These are phyloP conservation scores for Leucosticte australis DNA, from an alignment of 2,113 vertebrate genomes.

Conservation along the genomic window DNA sequence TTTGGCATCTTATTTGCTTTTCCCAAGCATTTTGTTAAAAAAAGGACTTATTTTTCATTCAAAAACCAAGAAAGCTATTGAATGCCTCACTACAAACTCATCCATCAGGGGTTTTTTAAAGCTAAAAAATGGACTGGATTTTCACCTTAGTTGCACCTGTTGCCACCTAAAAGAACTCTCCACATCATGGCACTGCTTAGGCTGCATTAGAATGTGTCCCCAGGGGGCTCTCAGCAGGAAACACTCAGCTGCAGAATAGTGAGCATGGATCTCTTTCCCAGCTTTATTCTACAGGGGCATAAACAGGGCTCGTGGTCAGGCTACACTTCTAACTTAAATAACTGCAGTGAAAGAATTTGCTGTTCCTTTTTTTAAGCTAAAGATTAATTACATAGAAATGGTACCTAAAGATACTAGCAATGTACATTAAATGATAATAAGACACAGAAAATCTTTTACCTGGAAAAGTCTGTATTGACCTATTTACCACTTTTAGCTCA, in stretches of 20 bases:
- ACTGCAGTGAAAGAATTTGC: neutral
- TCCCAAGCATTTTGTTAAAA: neutral
- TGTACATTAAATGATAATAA: neutral
- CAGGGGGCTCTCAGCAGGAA: neutral
- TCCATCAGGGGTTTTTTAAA: neutral
- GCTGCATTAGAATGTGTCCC: neutral
- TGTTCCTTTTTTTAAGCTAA: neutral
- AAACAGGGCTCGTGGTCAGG: neutral
- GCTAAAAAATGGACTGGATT: neutral
- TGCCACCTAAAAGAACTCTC: neutral
- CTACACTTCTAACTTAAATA: neutral
- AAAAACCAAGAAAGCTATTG: neutral
- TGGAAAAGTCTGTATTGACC: neutral
- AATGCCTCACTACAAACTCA: neutral
- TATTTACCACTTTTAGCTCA: neutral
- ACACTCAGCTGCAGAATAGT: neutral
- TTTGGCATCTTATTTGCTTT: neutral
- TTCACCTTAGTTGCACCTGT: neutral
- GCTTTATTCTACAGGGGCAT: neutral
- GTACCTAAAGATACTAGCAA: neutral
- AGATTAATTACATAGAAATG: neutral
- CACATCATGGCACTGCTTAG: neutral
- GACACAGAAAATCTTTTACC: neutral
- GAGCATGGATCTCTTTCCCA: neutral
- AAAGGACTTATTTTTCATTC: neutral